Conservation (phyloP, 2,888 invertebrate species). For the Drosophila borborema region DNA sequence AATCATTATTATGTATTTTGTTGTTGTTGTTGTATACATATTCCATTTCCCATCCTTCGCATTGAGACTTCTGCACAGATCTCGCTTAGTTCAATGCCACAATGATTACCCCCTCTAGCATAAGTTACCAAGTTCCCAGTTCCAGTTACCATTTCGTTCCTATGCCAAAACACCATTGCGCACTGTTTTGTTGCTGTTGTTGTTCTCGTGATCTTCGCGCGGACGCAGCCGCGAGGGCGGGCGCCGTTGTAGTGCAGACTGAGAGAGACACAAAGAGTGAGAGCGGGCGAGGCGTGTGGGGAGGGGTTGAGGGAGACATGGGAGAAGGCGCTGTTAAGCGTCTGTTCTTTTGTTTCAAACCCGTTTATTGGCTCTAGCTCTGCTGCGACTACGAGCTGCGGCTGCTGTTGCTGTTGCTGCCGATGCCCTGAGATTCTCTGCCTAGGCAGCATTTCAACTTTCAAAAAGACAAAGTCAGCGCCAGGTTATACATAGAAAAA, state of each 20-base stretch:
- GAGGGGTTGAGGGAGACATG: background rate
- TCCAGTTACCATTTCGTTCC: slow-evolving; percentile 63
- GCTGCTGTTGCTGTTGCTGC: slow-evolving; percentile 11
- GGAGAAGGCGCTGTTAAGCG: slow-evolving; percentile 44
- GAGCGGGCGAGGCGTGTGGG: background rate
- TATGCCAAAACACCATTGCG: slow-evolving; percentile 28
- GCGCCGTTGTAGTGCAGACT: slow-evolving; percentile 10
- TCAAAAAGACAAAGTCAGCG: slow-evolving; percentile 69
- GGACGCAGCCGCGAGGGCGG: slow-evolving; percentile 30
- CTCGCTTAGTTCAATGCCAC: slow-evolving; percentile 43
- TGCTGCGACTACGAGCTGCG: slow-evolving; percentile 12
- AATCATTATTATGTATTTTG: background rate
- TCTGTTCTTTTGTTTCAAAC: slow-evolving; percentile 78
- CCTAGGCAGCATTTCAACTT: slow-evolving; percentile 68
- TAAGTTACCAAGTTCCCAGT: slow-evolving; percentile 52
- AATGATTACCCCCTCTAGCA: slow-evolving; percentile 32
- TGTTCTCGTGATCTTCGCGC: slow-evolving; percentile 67
- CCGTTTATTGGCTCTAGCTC: slow-evolving; percentile 68
- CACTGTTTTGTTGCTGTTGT: slow-evolving; percentile 35
- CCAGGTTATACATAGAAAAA: slow-evolving; percentile 61
- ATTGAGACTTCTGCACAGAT: slow-evolving; percentile 13
- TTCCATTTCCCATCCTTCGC: slow-evolving; percentile 25
- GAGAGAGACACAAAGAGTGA: background rate
- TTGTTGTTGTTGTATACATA: background rate
- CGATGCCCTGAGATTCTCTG: slow-evolving; percentile 46